phyloP scores from a whole-genome alignment of 2,113 vertebrate species.

The Sarotherodon lohbergeri region DNA sequence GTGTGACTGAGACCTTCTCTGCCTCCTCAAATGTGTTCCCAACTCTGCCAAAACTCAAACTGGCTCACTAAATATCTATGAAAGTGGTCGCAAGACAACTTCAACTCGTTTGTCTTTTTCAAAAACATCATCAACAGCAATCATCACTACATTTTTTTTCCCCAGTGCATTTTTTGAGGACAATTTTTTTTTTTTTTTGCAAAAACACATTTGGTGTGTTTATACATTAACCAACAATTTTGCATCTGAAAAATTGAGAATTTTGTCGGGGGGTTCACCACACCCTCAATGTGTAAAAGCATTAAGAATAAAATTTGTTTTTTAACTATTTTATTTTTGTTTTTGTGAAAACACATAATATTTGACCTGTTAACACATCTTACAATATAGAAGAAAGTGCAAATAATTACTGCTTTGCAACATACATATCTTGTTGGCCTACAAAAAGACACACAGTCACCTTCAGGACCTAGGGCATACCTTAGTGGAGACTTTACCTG shows the following conservation, averaged over 20 bases:
- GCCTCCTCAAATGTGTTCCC: background rate
- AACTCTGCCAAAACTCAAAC: background rate
- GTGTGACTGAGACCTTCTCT: background rate
- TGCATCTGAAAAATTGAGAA: background rate
- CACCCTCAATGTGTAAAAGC: background rate
- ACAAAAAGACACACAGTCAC: background rate
- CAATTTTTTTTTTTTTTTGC: background rate
- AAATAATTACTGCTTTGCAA: background rate
- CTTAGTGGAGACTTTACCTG: background rate
- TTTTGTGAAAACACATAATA: background rate
- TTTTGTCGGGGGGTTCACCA: background rate
- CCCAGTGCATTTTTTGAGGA: background rate
- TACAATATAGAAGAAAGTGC: background rate
- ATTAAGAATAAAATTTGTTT: background rate
- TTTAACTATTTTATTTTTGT: background rate
- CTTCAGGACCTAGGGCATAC: background rate
- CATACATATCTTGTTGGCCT: background rate
- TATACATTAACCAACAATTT: background rate
- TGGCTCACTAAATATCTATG: background rate
- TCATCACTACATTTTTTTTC: background rate
- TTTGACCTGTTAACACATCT: background rate
- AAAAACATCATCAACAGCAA: background rate
- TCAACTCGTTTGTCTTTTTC: background rate
- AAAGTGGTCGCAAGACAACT: background rate
- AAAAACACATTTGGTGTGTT: background rate